phyloP scores from a whole-genome alignment of 2,888 invertebrate species.

The Drosophila silvestris region DNA sequence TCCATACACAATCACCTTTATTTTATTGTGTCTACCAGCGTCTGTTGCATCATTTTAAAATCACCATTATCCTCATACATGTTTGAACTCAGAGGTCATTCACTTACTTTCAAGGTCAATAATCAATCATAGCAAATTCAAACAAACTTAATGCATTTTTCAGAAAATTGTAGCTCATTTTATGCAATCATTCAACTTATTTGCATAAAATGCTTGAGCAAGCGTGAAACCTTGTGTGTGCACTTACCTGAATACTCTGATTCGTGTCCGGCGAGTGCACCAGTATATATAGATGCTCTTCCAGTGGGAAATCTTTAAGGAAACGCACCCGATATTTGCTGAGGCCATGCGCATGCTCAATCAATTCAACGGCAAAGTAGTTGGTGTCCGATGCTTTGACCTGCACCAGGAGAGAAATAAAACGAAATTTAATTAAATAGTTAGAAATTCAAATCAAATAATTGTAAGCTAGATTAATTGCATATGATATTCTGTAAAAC shows the following conservation, averaged over 20 bases:
- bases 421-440: slow-evolving; percentile 28
- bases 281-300: slow-evolving; percentile 82
- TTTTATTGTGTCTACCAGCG: neutral
- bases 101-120: neutral
- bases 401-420: slow-evolving; percentile 56
- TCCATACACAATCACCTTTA: neutral
- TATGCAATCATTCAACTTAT: neutral
- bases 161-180: neutral
- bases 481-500: neutral
- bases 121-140: neutral
- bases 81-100: neutral
- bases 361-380: slow-evolving; percentile 76
- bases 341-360: slow-evolving; percentile 82
- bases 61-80: neutral
- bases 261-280: slow-evolving; percentile 84
- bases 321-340: slow-evolving; percentile 83
- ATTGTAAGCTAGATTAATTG: neutral
- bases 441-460: neutral
- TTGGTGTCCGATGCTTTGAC: slow-evolving; percentile 84
- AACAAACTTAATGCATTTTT: neutral
- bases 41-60: neutral
- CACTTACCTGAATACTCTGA: slow-evolving; percentile 84
- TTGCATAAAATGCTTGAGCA: slow-evolving; percentile 1
- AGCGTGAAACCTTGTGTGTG: neutral
- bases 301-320: slow-evolving; percentile 75